Evolutionary conservation across 2,113 vertebrate species (phyloP).

Genomic region (Merops nubicus): DNA sequence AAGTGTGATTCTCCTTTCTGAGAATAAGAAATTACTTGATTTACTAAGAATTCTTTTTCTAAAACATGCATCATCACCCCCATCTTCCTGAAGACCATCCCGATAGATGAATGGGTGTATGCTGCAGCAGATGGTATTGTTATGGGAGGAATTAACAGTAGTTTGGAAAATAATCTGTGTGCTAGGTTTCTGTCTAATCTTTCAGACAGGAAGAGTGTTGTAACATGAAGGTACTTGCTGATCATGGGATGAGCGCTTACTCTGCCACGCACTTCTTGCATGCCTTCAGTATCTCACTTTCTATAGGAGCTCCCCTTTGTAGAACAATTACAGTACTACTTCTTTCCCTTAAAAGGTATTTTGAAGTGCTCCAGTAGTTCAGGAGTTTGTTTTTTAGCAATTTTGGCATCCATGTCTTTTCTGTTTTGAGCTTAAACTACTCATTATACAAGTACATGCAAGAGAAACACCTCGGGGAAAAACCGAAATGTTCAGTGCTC

Average conservation of each 20-base stretch:
- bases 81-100: accelerated
- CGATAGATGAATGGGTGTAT: background rate
- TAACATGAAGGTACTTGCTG: background rate
- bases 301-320: background rate
- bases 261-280: background rate
- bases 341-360: background rate
- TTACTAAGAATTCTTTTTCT: background rate
- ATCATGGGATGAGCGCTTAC: background rate
- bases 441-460: background rate
- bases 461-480: background rate
- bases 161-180: background rate
- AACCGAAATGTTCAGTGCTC: background rate
- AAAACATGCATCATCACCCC: too few relatives aligned
- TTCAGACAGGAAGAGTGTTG: background rate
- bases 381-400: background rate
- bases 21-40: background rate
- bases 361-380: background rate
- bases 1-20: slow-evolving; percentile 72
- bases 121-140: background rate
- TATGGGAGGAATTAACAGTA: background rate
- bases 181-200: background rate
- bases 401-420: background rate
- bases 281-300: background rate
- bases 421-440: background rate
- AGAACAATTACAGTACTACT: background rate